Evolutionary conservation across 2,888 invertebrate species (phyloP).

Genomic region (Micropterix aruncella): DNA sequence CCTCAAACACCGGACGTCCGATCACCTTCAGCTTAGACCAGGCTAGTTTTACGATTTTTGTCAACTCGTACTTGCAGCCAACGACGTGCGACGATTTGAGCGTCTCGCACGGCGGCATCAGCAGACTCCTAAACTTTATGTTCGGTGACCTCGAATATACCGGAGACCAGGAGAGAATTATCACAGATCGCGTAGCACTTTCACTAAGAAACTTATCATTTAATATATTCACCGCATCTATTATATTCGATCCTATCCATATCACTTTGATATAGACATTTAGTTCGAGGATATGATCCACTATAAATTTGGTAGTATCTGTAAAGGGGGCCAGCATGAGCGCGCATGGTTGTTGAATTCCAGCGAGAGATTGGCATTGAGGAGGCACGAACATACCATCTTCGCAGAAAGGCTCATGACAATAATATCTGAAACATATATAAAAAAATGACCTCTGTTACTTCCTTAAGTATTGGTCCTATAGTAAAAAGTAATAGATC

Average conservation of each 20-base stretch:
- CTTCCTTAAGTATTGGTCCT: too few relatives aligned
- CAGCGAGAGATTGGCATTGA: slow-evolving; percentile 25
- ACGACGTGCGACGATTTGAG: slow-evolving; percentile 17
- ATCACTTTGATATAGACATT: slow-evolving; percentile 48
- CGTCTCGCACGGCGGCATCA: slow-evolving; percentile 48
- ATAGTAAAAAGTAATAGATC: too few relatives aligned
- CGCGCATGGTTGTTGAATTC: slow-evolving; percentile 20
- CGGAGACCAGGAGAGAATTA: slow-evolving; percentile 56
- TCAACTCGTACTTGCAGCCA: slow-evolving; percentile 54
- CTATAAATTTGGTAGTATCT: slow-evolving; percentile 37
- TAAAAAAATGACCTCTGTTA: too few relatives aligned
- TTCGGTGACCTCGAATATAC: slow-evolving; percentile 41
- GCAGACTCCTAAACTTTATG: slow-evolving; percentile 33
- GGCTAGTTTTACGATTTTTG: slow-evolving; percentile 51
- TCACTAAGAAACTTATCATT: slow-evolving; percentile 17
- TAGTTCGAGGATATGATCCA: slow-evolving; percentile 42
- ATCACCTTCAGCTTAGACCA: slow-evolving; percentile 39
- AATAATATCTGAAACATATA: slow-evolving; percentile 25
- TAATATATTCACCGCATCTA: slow-evolving; percentile 22
- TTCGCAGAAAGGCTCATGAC: slow-evolving; percentile 29
- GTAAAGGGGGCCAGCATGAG: slow-evolving; percentile 34
- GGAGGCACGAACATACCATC: slow-evolving; percentile 43
- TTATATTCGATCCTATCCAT: slow-evolving; percentile 51
- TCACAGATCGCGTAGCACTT: slow-evolving; percentile 24
- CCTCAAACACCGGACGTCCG: slow-evolving; percentile 28